Percentiles rank a stretch among this genome's conserved stretches.
Evolutionary conservation across 1,140 invertebrate species (phyloP).

Genomic region (Ips nitidus): DNA sequence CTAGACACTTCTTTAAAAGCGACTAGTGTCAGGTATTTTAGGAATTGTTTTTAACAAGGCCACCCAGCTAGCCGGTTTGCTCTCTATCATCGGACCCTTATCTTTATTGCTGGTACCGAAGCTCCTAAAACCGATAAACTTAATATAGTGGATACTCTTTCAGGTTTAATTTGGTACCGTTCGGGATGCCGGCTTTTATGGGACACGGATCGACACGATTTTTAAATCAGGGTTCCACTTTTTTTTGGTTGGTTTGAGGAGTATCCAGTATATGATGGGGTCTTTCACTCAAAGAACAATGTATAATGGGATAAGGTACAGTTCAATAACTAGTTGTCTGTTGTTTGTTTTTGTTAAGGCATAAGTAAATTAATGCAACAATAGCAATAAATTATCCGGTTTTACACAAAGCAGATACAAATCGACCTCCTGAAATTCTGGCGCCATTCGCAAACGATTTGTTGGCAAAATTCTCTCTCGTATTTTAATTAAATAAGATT

Average conservation of each 20-base stretch:
- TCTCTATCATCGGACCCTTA: slow-evolving; percentile 28
- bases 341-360: no score
- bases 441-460: background rate
- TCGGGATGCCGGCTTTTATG: slow-evolving; percentile 33
- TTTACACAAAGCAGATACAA: background rate
- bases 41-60: slow-evolving; percentile 36
- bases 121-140: slow-evolving; percentile 38
- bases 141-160: slow-evolving; percentile 37
- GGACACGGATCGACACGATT: slow-evolving; percentile 27
- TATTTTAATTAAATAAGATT: slow-evolving; percentile 15
- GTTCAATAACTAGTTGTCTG: no score
- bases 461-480: slow-evolving; percentile 1
- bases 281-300: no score
- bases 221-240: slow-evolving; percentile 16
- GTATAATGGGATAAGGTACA: no score
- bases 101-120: slow-evolving; percentile 39
- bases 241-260: no score
- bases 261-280: no score
- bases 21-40: slow-evolving; percentile 38
- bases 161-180: slow-evolving; percentile 33
- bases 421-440: slow-evolving; percentile 6
- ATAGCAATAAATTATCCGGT: no score
- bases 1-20: slow-evolving; percentile 29
- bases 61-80: slow-evolving; percentile 27
- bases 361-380: no score